Base-by-base conservation (phyloP, 1,140 invertebrate species). In the Geopemphigus sp. region DNA sequence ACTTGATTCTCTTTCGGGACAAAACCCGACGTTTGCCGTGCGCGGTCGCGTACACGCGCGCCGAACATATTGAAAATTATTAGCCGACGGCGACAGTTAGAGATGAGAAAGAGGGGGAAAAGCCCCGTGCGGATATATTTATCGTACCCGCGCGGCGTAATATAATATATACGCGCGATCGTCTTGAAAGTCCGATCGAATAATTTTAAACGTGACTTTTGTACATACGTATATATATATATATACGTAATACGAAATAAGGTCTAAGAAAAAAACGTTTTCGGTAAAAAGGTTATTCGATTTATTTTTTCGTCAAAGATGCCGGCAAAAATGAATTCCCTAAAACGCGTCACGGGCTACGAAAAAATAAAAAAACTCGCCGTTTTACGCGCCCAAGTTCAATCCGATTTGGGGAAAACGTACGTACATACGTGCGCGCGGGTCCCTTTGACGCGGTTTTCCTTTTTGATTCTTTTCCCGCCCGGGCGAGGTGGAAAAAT, bases 1-100 rank as follows among this genome's bases (percentile, higher is more conserved):
- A 72, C 22, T 68, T 24, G 68, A 72, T 53, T 72, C 50, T 72
- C 8, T 54, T 26, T 8, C 47, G 47, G 26, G 54, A 29, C n/a
- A n/a, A n/a, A n/a, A n/a, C n/a, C n/a, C n/a, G n/a, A n/a, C n/a
- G n/a, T 66, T 11, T 15, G 64, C 2, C 11, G 8, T 24, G 22
- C 14, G 17, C 29, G 45, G 50, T 53, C 10, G 54, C 50, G 29
- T 72, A 72, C 53, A 72, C 26, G 24, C 68, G 19, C 68, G 19
- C n/a, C n/a, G n/a, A n/a, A 8, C 50, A 12, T 19, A 72, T 72
- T 72, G 68, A 72, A 72, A 72, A 72, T 72, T 72, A 72, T 72
- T 72, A n/a, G 17, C 24, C 17, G 11, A 72, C 47, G 26, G 24
- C n/a, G 24, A 29, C 29, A 72, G 29, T 22, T 2, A n/a, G 50